A percentile compares a stretch with the other conserved stretches of the same genome.
These are phyloP conservation scores for Xerus inauris DNA, from an alignment of 2,113 vertebrate genomes.

Conservation along the genomic window DNA sequence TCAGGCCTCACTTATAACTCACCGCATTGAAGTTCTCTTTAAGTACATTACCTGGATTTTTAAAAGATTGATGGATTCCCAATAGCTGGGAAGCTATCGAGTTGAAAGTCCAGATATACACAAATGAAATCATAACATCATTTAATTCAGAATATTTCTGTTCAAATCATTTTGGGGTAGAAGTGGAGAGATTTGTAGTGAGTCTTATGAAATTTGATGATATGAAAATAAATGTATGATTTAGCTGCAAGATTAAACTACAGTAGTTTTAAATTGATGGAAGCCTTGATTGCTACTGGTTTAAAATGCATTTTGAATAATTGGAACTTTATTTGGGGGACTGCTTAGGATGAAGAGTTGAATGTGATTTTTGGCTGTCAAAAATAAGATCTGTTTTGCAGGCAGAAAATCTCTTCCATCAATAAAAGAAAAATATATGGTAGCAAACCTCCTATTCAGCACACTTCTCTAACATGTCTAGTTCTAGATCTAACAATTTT, in stretches of 20 bases:
- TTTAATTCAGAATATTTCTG: slow-evolving; percentile 58
- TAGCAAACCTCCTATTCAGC: background rate
- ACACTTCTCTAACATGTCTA: background rate
- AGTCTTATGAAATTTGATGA: slow-evolving; percentile 56
- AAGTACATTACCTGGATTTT: background rate
- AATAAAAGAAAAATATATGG: slow-evolving; percentile 10
- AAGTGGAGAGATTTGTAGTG: slow-evolving; percentile 52
- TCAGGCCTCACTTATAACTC: slow-evolving; percentile 26
- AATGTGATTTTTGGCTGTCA: slow-evolving; percentile 25
- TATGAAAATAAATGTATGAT: slow-evolving; percentile 57
- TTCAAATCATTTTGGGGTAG: slow-evolving; percentile 12
- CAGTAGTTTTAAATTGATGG: background rate
- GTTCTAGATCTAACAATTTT: background rate
- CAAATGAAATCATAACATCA: slow-evolving; percentile 57
- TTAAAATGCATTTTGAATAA: slow-evolving; percentile 63
- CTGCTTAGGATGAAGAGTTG: background rate
- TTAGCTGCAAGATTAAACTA: slow-evolving; percentile 37
- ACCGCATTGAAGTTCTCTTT: slow-evolving; percentile 13
- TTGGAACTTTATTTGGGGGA: background rate
- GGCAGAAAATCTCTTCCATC: background rate
- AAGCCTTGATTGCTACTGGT: slow-evolving; percentile 3
- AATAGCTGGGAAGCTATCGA: background rate
- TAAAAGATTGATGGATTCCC: slow-evolving; percentile 52
- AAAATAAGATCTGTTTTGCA: slow-evolving; percentile 44
- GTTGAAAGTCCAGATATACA: slow-evolving; percentile 55